phyloP scores from a whole-genome alignment of 2,797 vertebrate genomes.

The Crenuchus spilurus region DNA sequence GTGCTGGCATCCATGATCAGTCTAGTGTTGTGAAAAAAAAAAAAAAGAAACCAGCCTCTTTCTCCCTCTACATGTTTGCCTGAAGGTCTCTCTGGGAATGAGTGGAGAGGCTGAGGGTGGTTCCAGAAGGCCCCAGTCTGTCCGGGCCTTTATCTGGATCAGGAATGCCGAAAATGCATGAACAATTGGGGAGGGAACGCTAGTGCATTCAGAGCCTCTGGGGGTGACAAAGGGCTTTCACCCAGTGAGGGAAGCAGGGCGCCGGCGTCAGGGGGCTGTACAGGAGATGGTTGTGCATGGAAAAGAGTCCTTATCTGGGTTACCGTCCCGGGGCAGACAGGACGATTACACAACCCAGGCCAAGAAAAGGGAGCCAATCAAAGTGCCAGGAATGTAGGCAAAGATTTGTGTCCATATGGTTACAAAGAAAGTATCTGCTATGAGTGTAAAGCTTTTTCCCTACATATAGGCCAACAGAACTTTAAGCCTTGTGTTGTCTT shows the following conservation, averaged over 20 bases:
- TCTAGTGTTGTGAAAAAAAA: conserved; percentile 1
- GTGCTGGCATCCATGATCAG: background rate
- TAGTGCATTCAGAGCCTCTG: conserved; percentile 72
- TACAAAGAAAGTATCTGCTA: conserved; percentile 3
- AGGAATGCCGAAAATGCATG: conserved; percentile 86
- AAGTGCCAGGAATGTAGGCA: conserved; percentile 60
- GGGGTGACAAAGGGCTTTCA: conserved; percentile 80
- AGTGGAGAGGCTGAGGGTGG: conserved; percentile 32
- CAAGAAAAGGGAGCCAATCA: conserved; percentile 55
- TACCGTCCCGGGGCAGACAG: conserved; percentile 76
- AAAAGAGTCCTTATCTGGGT: conserved; percentile 75
- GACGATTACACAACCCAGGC: conserved; percentile 75
- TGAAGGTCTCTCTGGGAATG: conserved; percentile 49
- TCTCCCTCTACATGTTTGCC: conserved; percentile 43
- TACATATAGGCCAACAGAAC: conserved; percentile 28
- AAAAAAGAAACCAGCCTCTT: conserved; percentile 25
- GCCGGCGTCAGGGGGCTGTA: conserved; percentile 37
- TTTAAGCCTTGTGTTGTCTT: too few species aligned
- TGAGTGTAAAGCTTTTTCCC: conserved; percentile 27
- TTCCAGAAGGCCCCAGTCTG: conserved; percentile 37
- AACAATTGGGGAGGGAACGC: conserved; percentile 78
- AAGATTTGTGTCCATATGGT: conserved; percentile 41
- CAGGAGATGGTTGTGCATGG: conserved; percentile 48
- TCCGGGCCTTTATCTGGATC: conserved; percentile 75
- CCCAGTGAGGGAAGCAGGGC: conserved; percentile 55